A percentile compares a stretch with the other conserved stretches of the same genome.
These are phyloP conservation scores for Drosophila peninsularis DNA, from an alignment of 2,888 invertebrate species.

Conservation along the genomic window DNA sequence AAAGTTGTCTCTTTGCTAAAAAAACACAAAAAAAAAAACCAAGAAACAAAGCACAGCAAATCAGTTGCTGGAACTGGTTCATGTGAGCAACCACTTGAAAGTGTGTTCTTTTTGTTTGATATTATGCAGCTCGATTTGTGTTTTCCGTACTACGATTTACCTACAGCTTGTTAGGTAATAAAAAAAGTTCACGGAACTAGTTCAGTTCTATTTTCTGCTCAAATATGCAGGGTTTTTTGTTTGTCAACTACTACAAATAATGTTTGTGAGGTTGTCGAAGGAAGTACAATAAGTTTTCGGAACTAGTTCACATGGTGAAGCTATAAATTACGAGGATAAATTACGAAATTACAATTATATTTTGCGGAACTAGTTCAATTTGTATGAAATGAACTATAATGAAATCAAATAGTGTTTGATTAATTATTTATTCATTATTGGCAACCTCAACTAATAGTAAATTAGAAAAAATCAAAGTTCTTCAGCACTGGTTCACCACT, in stretches of 20 bases:
- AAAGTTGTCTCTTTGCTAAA: neutral
- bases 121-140: neutral
- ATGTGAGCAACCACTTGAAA: neutral
- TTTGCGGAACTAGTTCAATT: constrained; percentile 5
- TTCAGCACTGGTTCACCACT: neutral
- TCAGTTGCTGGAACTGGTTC: constrained; percentile 13
- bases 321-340: no score
- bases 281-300: neutral
- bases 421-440: no score
- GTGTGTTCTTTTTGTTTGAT: neutral
- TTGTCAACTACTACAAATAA: no score
- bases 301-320: neutral
- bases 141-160: neutral
- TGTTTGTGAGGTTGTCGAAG: no score
- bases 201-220: neutral
- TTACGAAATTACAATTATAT: no score
- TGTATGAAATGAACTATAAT: no score
- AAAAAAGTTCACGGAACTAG: constrained; percentile 2
- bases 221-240: neutral
- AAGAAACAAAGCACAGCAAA: neutral
- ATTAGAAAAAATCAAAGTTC: neutral
- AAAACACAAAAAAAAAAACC: no score
- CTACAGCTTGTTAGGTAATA: neutral
- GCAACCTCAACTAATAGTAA: neutral
- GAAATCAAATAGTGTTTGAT: no score